Evolutionary conservation across 1,140 invertebrate species (phyloP), one percentile per base, ranked within the genome.

Genomic region (Meloidogyne chitwoodi): DNA sequence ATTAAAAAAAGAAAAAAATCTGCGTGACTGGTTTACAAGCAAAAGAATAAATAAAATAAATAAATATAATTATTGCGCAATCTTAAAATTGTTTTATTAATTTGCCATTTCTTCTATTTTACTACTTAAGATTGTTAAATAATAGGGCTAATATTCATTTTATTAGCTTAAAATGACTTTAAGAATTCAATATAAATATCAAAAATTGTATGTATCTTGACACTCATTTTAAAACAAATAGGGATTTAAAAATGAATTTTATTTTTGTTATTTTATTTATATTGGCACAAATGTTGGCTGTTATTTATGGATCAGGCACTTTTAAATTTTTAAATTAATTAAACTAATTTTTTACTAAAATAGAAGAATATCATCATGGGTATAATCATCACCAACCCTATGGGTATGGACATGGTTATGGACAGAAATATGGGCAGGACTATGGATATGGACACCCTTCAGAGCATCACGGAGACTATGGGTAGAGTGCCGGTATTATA

Each of bases 331-430:
- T 29, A 22, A n/a, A n/a, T 8, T 24, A 22, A 24, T n/a, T 71
- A n/a, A 10, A 38, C 63, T 19, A 34, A 24, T n/a, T 71, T 19
- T 16, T 71, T 70, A 5, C 12, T 38, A 38, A 19, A 31, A 31
- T 16, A 31, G 65, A 41, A 19, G 65, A 67, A 1, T 31, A 26
- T 67, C 65, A 67, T 41, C 65, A 67, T 22, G 48, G 48, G 6
- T 67, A 73, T 38, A 73, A 73, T 19, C 14, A 76, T 31, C 75
- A 76, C 68, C 22, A 38, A 74, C 68, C 24, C 6, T 19, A 74
- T 41, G 74, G 63, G 5, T 76, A 75, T 22, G 68, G 74, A 16
- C 62, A 76, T 34, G 74, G 75, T 10, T 63, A 76, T 31, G 75
- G 64, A 0, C 24, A 62, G 6, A 31, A 11, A 44, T 48, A 75